phyloP scores from a whole-genome alignment of 2,113 vertebrate genomes.

The Sceloporus undulatus region DNA sequence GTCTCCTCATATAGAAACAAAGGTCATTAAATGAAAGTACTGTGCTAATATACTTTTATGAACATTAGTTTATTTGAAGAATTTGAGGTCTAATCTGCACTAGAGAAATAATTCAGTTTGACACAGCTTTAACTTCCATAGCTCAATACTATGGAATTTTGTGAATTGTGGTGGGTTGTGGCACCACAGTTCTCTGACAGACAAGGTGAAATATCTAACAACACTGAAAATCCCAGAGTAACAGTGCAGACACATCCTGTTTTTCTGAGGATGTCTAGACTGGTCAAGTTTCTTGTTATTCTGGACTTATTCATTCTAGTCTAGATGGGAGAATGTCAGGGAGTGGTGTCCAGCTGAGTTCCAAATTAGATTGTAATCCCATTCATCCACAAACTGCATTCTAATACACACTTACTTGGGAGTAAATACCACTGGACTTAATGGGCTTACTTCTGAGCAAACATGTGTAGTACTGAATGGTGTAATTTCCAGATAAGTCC shows the following conservation, averaged over 20 bases:
- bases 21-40: too few species aligned
- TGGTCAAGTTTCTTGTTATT: background rate
- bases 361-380: background rate
- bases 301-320: background rate
- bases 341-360: background rate
- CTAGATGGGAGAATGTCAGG: background rate
- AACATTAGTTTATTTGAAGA: too few species aligned
- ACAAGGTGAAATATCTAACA: too few species aligned
- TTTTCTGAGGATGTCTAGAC: background rate
- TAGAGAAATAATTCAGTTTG: too few species aligned
- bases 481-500: background rate
- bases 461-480: background rate
- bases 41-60: too few species aligned
- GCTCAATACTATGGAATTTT: too few species aligned
- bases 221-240: too few species aligned
- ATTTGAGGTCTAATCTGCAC: too few species aligned
- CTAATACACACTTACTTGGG: background rate
- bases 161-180: too few species aligned
- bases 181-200: too few species aligned
- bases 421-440: background rate
- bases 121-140: too few species aligned
- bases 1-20: too few species aligned
- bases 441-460: background rate
- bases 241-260: background rate
- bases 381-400: background rate